Evolutionary conservation across 2,888 invertebrate species (phyloP).

Genomic region (Julus scandinavius): DNA sequence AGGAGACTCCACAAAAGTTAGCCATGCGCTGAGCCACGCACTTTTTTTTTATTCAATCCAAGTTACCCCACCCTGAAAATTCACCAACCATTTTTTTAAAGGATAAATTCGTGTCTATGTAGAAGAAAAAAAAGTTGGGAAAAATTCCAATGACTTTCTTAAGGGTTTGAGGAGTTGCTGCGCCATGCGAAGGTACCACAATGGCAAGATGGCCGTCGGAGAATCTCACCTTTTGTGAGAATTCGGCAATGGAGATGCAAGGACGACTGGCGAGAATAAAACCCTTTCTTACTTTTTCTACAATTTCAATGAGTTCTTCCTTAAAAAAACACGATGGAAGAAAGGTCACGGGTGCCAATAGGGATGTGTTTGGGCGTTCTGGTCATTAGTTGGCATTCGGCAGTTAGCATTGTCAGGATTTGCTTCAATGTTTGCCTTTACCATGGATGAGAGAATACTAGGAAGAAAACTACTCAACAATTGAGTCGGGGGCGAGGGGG

Average conservation of each 20-base stretch:
- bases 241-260: not conserved
- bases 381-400: not conserved
- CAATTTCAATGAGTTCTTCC: too few species aligned
- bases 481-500: not conserved
- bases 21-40: not conserved
- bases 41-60: not conserved
- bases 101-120: not conserved
- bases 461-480: not conserved
- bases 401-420: not conserved
- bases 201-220: not conserved
- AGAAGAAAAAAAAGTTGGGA: not conserved
- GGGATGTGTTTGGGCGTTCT: not conserved
- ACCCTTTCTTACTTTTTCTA: not conserved
- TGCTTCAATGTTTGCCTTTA: not conserved
- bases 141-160: not conserved
- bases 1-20: slow-evolving; percentile 3
- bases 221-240: too few species aligned
- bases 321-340: not conserved
- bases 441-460: not conserved
- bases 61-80: not conserved
- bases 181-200: not conserved
- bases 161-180: not conserved
- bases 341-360: not conserved
- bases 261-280: not conserved
- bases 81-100: not conserved